Conservation (phyloP, 2,888 invertebrate genomes). For the Emesis castigata region DNA sequence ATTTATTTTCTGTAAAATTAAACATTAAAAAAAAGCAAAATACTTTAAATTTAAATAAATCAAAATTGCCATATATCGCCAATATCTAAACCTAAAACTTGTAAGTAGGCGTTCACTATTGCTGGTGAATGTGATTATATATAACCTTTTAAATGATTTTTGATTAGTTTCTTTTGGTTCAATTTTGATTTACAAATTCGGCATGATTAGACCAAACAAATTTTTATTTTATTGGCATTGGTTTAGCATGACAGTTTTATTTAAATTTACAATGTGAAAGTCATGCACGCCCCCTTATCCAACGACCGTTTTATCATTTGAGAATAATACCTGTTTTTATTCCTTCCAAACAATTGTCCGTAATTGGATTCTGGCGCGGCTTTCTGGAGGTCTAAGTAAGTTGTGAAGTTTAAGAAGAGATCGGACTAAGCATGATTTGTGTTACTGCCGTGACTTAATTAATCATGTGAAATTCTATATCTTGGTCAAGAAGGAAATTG, state of each 20-base stretch:
- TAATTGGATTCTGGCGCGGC: conserved; percentile 84
- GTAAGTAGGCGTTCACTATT: conserved; percentile 74
- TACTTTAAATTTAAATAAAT: background rate
- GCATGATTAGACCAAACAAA: conserved; percentile 51
- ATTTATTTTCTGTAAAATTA: background rate
- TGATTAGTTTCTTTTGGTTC: conserved; percentile 45
- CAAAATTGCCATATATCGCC: conserved; percentile 57
- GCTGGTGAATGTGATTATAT: conserved; percentile 71
- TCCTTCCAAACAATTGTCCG: conserved; percentile 84
- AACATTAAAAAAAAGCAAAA: background rate
- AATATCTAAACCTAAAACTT: conserved; percentile 74
- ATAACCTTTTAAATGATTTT: conserved; percentile 49
- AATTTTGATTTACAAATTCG: conserved; percentile 65
- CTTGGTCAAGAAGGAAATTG: conserved; percentile 65
- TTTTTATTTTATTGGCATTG: conserved; percentile 55
- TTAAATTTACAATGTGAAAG: conserved; percentile 69
- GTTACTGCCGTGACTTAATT: conserved; percentile 46
- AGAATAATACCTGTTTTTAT: conserved; percentile 83
- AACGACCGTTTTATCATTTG: conserved; percentile 60
- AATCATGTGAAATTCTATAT: conserved; percentile 40
- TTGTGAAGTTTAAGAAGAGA: conserved; percentile 70
- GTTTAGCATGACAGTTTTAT: conserved; percentile 62
- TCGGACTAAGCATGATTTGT: conserved; percentile 73
- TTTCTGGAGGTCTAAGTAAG: conserved; percentile 87
- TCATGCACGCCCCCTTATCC: conserved; percentile 74